These are phyloP conservation scores for Nephotettix cincticeps DNA, from an alignment of 1,140 invertebrate genomes.

Conservation along the genomic window DNA sequence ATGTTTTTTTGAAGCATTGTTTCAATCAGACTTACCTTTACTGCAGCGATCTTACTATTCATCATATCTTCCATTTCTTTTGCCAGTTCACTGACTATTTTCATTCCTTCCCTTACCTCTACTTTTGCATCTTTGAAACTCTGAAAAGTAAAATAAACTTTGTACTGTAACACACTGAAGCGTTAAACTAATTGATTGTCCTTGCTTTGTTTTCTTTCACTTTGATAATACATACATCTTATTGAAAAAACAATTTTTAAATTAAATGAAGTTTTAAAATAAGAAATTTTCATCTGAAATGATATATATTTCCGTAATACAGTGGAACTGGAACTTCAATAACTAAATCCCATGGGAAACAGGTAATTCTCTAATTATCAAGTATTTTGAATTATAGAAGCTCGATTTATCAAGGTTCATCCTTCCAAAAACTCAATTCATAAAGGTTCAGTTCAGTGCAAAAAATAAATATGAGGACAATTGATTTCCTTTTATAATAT, in stretches of 20 bases:
- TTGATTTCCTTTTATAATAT: too few relatives aligned
- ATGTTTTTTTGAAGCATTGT: too few relatives aligned
- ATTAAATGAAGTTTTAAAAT: background rate
- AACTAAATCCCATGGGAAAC: background rate
- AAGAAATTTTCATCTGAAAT: background rate
- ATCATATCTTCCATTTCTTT: conserved; percentile 79
- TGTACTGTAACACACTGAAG: background rate
- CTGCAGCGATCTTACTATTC: conserved; percentile 79
- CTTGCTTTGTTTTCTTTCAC: background rate
- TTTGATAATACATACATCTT: background rate
- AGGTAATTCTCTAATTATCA: too few relatives aligned
- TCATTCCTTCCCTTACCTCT: conserved; percentile 64
- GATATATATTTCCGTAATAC: background rate
- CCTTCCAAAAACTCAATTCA: too few relatives aligned
- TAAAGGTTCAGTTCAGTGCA: too few relatives aligned
- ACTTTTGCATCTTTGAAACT: conserved; percentile 73
- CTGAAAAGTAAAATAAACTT: conserved; percentile 46
- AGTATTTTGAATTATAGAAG: too few relatives aligned
- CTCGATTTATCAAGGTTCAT: too few relatives aligned
- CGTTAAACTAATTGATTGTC: too few relatives aligned
- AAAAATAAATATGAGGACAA: too few relatives aligned
- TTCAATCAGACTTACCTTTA: conserved; percentile 68
- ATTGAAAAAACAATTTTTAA: background rate
- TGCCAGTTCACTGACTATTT: conserved; percentile 72
- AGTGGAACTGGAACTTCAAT: background rate